These are phyloP conservation scores for Iphiclides podalirius DNA, from an alignment of 2,888 invertebrate genomes.

Conservation along the genomic window DNA sequence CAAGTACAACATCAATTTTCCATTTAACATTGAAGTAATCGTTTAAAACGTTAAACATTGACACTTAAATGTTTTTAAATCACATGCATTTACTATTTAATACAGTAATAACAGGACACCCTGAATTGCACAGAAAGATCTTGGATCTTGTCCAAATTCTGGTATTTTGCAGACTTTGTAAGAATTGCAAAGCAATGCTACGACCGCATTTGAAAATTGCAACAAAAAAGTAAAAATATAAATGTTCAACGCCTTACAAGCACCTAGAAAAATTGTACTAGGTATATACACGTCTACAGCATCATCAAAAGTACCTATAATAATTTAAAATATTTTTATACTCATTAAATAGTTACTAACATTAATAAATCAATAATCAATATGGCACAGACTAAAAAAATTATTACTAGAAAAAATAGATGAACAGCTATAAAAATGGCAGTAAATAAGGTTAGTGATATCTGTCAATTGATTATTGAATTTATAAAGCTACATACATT, in stretches of 20 bases:
- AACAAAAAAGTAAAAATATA: not conserved
- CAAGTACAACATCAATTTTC: slow-evolving; percentile 26
- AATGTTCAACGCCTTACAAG: slow-evolving; percentile 1
- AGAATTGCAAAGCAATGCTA: not conserved
- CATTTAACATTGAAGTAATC: slow-evolving; percentile 34
- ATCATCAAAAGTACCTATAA: slow-evolving; percentile 18
- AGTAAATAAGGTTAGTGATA: slow-evolving; percentile 13
- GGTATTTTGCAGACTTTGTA: slow-evolving; percentile 3
- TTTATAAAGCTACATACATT: slow-evolving; percentile 27
- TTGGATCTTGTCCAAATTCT: slow-evolving; percentile 10
- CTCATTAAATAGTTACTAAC: slow-evolving; percentile 18
- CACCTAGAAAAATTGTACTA: slow-evolving; percentile 23
- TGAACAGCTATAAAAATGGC: slow-evolving; percentile 22
- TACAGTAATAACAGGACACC: slow-evolving; percentile 15
- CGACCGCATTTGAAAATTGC: not conserved
- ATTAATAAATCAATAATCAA: slow-evolving; percentile 28
- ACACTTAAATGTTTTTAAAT: slow-evolving; percentile 22
- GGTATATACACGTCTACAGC: slow-evolving; percentile 11
- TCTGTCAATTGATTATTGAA: slow-evolving; percentile 18
- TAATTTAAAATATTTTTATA: slow-evolving; percentile 2
- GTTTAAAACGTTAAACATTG: slow-evolving; percentile 51
- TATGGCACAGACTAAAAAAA: slow-evolving; percentile 43
- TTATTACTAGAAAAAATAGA: slow-evolving; percentile 24
- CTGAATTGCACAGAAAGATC: slow-evolving; percentile 14
- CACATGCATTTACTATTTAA: slow-evolving; percentile 8